A percentile compares a stretch with the other conserved stretches of the same genome.
Conservation (phyloP, 1,140 invertebrate genomes). For the Drosophila orena region DNA sequence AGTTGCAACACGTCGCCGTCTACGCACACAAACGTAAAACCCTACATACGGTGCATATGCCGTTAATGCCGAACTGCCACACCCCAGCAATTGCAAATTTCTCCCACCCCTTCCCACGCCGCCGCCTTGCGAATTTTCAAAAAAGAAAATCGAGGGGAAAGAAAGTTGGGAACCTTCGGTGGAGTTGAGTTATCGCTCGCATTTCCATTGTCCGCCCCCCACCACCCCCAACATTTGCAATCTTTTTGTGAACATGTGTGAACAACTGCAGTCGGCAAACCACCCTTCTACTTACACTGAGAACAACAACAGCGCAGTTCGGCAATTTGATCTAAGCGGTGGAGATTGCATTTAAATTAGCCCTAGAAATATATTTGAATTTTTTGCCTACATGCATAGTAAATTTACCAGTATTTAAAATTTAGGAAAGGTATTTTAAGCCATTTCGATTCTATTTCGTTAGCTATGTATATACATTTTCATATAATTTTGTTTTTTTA, state of each 20-base stretch:
- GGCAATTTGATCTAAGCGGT: background rate
- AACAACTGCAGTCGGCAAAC: slow-evolving; percentile 66
- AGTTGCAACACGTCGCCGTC: slow-evolving; percentile 73
- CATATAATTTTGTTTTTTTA: too few species aligned
- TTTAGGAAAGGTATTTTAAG: too few species aligned
- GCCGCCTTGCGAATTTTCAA: slow-evolving; percentile 48
- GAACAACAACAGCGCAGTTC: background rate
- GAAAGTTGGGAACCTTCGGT: slow-evolving; percentile 34
- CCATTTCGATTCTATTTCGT: too few species aligned
- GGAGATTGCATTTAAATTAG: too few species aligned
- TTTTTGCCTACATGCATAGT: too few species aligned
- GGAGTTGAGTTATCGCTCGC: slow-evolving; percentile 62
- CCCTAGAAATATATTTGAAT: too few species aligned
- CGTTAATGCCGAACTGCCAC: slow-evolving; percentile 54
- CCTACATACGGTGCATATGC: slow-evolving; percentile 55
- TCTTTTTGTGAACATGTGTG: slow-evolving; percentile 77
- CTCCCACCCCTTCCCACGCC: background rate
- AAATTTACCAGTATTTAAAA: too few species aligned
- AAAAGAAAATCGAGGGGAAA: slow-evolving; percentile 38
- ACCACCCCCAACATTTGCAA: slow-evolving; percentile 53
- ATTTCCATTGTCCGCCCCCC: slow-evolving; percentile 34
- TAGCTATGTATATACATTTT: too few species aligned
- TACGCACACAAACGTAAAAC: slow-evolving; percentile 18
- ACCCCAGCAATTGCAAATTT: slow-evolving; percentile 65
- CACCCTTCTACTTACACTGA: slow-evolving; percentile 27